A percentile compares a stretch with the other conserved stretches of the same genome.
Conservation (phyloP, 2,113 vertebrate genomes). For the Cricetomys ansorgei region DNA sequence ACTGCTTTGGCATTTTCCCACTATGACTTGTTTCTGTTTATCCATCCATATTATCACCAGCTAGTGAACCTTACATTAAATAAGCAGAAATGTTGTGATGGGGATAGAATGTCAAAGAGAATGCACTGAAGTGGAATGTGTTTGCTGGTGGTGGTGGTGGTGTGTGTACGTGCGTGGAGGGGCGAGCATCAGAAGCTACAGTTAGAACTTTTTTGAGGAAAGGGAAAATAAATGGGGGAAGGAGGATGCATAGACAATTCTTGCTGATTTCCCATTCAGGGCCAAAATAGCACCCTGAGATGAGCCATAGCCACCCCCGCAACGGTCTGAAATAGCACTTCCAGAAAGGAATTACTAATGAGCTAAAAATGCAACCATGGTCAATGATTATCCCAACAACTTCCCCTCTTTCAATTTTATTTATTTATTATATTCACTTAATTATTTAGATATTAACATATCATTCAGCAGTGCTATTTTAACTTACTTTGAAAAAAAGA, state of each 20-base stretch:
- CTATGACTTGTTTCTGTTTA: background rate
- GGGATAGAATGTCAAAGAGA: background rate
- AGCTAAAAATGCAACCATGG: background rate
- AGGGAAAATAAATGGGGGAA: background rate
- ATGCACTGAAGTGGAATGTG: background rate
- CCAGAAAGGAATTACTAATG: background rate
- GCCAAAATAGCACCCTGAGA: background rate
- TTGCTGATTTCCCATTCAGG: background rate
- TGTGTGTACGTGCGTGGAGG: no score
- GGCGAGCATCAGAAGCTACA: background rate
- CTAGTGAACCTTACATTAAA: background rate
- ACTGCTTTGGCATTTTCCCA: background rate
- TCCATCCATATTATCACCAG: background rate
- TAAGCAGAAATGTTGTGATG: background rate
- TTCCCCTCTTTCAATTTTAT: background rate
- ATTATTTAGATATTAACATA: background rate
- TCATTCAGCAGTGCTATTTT: background rate
- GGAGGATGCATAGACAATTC: background rate
- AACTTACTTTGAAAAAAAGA: background rate
- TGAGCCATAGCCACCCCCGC: background rate
- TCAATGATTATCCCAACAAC: background rate
- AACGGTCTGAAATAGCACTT: background rate
- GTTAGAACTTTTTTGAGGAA: background rate
- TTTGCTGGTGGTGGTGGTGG: background rate
- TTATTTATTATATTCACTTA: conserved; percentile 28